phyloP scores from a whole-genome alignment of 2,113 vertebrate species.

The Pogona vitticeps region DNA sequence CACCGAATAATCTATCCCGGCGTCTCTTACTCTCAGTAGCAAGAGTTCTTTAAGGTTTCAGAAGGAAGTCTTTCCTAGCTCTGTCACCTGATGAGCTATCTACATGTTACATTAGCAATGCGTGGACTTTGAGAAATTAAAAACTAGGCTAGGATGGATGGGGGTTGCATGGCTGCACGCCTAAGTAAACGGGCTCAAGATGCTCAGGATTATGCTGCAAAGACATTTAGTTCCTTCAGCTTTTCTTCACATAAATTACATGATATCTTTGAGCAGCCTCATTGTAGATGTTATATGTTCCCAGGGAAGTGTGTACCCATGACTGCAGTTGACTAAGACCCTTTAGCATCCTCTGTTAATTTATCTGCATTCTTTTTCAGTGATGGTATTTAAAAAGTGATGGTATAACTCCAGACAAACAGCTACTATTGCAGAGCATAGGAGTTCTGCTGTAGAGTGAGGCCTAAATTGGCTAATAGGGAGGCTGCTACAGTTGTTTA shows the following conservation, averaged over 20 bases:
- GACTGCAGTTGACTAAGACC: background rate
- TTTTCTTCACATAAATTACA: background rate
- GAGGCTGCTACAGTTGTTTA: background rate
- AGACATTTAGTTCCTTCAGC: background rate
- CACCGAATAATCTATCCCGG: no score
- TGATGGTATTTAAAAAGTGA: background rate
- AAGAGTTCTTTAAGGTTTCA: no score
- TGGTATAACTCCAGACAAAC: background rate
- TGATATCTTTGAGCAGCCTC: background rate
- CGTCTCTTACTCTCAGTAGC: no score
- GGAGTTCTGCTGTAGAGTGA: background rate
- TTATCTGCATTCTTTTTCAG: background rate
- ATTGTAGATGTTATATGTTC: background rate
- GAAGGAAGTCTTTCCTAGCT: no score
- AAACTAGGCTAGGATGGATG: background rate
- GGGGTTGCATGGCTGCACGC: background rate
- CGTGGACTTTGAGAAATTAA: background rate
- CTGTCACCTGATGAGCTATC: no score
- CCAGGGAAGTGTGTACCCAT: background rate
- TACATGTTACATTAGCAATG: no score
- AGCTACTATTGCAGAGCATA: background rate
- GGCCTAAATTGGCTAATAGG: conserved; percentile 4
- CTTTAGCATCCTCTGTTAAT: background rate
- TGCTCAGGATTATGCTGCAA: background rate
- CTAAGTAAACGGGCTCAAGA: background rate